These are phyloP conservation scores for Cenopis cana DNA, from an alignment of 2,888 invertebrate species.

Conservation along the genomic window DNA sequence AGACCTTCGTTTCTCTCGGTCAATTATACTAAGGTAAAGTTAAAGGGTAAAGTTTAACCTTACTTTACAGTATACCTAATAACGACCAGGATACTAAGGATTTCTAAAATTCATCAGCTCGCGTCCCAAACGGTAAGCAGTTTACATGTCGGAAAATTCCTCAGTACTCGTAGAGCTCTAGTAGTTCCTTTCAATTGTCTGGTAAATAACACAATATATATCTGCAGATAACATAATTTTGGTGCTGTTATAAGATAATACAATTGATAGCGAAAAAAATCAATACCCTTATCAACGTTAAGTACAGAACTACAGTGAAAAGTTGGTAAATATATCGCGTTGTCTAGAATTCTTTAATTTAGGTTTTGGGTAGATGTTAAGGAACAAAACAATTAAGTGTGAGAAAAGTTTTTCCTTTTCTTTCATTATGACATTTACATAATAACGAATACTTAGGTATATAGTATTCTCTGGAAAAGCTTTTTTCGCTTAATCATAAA, in stretches of 20 bases:
- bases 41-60: too few relatives aligned
- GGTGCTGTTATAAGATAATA: conserved; percentile 50
- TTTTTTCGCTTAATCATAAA: too few relatives aligned
- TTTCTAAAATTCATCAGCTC: background rate
- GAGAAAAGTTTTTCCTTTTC: too few relatives aligned
- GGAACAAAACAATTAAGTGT: too few relatives aligned
- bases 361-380: too few relatives aligned
- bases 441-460: too few relatives aligned
- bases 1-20: too few relatives aligned
- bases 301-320: background rate
- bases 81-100: too few relatives aligned
- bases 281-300: conserved; percentile 53
- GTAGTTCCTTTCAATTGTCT: background rate
- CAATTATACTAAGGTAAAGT: too few relatives aligned
- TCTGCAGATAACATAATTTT: conserved; percentile 49
- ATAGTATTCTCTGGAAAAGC: too few relatives aligned
- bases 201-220: background rate
- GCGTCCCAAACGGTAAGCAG: background rate
- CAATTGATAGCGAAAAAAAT: conserved; percentile 52
- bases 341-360: background rate
- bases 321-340: background rate
- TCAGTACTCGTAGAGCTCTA: background rate
- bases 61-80: too few relatives aligned
- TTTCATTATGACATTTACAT: too few relatives aligned
- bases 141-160: background rate